Percentiles rank a stretch among this genome's conserved stretches.
These are phyloP conservation scores for Diarsia mendica DNA, from an alignment of 2,888 invertebrate species.

Conservation along the genomic window DNA sequence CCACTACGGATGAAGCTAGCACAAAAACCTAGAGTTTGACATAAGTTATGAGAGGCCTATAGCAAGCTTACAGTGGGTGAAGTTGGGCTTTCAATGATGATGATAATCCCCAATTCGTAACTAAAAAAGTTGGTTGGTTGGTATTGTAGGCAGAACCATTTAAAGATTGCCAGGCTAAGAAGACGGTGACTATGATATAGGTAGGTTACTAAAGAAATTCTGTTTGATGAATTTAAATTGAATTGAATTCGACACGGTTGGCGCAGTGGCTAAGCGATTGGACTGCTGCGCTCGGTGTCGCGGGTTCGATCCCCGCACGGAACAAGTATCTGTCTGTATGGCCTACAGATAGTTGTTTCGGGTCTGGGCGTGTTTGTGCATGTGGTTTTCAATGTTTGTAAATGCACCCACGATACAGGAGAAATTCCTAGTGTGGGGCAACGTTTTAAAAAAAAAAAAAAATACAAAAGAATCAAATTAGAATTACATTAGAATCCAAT, in stretches of 20 bases:
- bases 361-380: too few species aligned
- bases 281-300: too few species aligned
- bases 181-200: neutral
- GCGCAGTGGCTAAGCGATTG: too few species aligned
- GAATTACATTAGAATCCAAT: slow-evolving; percentile 15
- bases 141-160: neutral
- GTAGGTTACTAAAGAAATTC: neutral
- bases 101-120: neutral
- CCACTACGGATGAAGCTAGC: neutral
- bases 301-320: too few species aligned
- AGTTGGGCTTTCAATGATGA: neutral
- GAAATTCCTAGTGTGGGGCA: too few species aligned
- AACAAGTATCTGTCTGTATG: too few species aligned
- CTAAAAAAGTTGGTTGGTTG: too few species aligned
- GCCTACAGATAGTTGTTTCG: too few species aligned
- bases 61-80: neutral
- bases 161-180: neutral
- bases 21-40: neutral
- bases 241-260: too few species aligned
- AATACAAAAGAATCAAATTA: neutral
- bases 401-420: too few species aligned
- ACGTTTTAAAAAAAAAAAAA: too few species aligned
- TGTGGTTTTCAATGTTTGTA: too few species aligned
- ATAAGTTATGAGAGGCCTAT: neutral
- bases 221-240: neutral